Conservation (phyloP, 2,888 invertebrate species). For the Temnothorax rugatulus region DNA sequence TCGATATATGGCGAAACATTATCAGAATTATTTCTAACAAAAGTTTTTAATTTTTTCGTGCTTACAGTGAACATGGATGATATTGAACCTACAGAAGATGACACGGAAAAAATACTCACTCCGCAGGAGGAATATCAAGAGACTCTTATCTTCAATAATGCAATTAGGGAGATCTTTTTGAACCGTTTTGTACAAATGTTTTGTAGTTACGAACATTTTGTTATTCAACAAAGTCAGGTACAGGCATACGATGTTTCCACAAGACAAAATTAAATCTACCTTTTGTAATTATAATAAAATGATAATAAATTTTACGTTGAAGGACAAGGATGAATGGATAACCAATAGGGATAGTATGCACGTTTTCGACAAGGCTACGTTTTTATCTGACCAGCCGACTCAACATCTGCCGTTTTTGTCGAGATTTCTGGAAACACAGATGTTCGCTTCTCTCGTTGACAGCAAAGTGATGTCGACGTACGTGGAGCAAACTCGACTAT, state of each 20-base stretch:
- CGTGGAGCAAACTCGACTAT: slow-evolving; percentile 93
- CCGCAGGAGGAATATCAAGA: slow-evolving; percentile 93
- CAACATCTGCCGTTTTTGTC: slow-evolving; percentile 97
- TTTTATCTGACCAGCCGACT: slow-evolving; percentile 98
- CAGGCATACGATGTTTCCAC: slow-evolving; percentile 15
- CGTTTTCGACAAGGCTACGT: slow-evolving; percentile 99
- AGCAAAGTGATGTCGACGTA: slow-evolving; percentile 96
- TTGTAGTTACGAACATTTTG: slow-evolving; percentile 97
- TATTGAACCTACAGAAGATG: slow-evolving; percentile 88
- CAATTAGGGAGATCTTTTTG: slow-evolving; percentile 96
- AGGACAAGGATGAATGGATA: slow-evolving; percentile 94
- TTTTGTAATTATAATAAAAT: neutral
- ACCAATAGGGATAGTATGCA: slow-evolving; percentile 96
- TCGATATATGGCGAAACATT: neutral
- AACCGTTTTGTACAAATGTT: slow-evolving; percentile 99
- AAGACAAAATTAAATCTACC: neutral
- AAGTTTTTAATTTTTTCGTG: neutral
- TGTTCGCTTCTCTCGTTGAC: slow-evolving; percentile 99
- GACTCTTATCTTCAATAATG: slow-evolving; percentile 96
- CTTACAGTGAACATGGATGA: slow-evolving; percentile 89
- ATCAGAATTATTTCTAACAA: neutral
- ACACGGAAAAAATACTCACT: slow-evolving; percentile 86
- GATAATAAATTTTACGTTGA: slow-evolving; percentile 63
- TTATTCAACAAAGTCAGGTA: slow-evolving; percentile 96
- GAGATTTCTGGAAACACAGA: slow-evolving; percentile 98